Conservation (phyloP, 2,113 vertebrate species). For the Triplophysa siluroides region DNA sequence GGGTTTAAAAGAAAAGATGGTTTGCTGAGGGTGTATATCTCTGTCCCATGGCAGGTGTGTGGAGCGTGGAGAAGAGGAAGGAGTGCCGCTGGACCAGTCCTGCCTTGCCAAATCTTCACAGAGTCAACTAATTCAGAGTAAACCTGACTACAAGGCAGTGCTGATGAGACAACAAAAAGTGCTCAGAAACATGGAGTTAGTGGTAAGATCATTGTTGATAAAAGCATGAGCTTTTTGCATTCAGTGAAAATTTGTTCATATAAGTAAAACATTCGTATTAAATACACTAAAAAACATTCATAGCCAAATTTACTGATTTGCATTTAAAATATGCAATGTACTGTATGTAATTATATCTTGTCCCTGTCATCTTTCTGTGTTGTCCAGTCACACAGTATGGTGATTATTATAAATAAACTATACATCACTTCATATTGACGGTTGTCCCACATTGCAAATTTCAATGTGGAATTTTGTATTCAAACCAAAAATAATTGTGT, state of each 20-base stretch:
- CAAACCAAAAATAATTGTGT: too few relatives aligned
- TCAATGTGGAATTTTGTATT: too few relatives aligned
- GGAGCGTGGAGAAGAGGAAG: constrained; percentile 60
- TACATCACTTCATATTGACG: too few relatives aligned
- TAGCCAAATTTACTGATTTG: background rate
- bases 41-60: constrained; percentile 64
- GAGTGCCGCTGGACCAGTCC: constrained; percentile 58
- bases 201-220: constrained; percentile 59
- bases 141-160: constrained; percentile 71
- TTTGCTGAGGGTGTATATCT: background rate
- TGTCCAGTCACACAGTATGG: background rate
- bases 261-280: too few relatives aligned
- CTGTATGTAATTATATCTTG: background rate
- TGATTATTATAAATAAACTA: too few relatives aligned
- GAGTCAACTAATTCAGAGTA: constrained; percentile 67
- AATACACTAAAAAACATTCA: background rate
- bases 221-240: background rate
- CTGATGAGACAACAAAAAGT: constrained; percentile 65
- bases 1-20: background rate
- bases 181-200: constrained; percentile 66
- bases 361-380: background rate
- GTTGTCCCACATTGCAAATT: too few relatives aligned
- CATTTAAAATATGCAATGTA: background rate
- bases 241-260: background rate
- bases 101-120: constrained; percentile 70